A percentile compares a stretch with the other conserved stretches of the same genome.
These are phyloP conservation scores for Drosophila saltans DNA, from an alignment of 1,140 invertebrate genomes.

Conservation along the genomic window DNA sequence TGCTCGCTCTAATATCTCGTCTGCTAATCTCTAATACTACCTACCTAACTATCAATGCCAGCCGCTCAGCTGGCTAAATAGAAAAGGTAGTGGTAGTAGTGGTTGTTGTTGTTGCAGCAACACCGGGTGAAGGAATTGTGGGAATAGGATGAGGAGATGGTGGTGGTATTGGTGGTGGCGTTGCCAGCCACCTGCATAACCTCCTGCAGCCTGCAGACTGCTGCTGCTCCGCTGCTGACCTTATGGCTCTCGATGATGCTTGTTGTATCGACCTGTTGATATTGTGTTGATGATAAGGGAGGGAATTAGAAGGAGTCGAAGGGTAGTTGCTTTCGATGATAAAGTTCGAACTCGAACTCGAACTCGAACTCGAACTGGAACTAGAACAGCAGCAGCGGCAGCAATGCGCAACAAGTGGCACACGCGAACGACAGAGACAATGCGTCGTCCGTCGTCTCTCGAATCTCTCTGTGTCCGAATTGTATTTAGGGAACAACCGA, in stretches of 20 bases:
- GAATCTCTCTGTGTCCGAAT: slow-evolving; percentile 17
- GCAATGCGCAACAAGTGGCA: neutral
- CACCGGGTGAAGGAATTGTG: too few species aligned
- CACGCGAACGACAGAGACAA: neutral
- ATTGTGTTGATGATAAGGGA: neutral
- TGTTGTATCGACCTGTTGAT: neutral
- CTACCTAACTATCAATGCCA: neutral
- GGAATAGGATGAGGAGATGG: neutral
- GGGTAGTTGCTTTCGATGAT: neutral
- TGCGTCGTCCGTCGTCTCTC: slow-evolving; percentile 3
- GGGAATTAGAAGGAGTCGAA: neutral
- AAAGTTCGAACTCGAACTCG: too few species aligned
- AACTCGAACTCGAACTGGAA: neutral
- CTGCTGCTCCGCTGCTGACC: neutral
- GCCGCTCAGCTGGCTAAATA: neutral
- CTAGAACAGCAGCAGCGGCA: neutral
- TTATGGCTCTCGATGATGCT: neutral
- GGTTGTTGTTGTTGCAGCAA: neutral
- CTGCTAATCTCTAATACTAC: too few species aligned
- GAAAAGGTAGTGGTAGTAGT: neutral
- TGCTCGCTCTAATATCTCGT: too few species aligned
- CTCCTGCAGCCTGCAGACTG: slow-evolving; percentile 3
- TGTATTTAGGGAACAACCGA: slow-evolving; percentile 18
- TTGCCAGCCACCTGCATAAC: slow-evolving; percentile 6
- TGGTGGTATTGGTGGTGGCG: neutral